Conservation (phyloP, 2,888 invertebrate species). For the Alloscopus bannaensis region DNA sequence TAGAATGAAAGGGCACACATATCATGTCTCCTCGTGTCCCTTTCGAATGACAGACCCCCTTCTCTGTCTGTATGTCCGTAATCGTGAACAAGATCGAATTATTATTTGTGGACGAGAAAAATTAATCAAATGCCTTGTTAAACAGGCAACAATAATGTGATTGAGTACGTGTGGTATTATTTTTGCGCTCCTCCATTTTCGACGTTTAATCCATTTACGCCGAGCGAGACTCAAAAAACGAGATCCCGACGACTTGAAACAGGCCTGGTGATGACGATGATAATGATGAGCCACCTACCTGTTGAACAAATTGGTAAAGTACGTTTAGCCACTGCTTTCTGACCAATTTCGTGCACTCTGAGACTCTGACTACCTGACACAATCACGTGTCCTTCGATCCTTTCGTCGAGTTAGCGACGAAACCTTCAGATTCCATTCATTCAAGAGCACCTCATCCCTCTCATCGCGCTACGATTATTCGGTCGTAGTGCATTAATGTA, state of each 20-base stretch:
- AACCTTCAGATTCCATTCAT: constrained; percentile 65
- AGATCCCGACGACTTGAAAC: no score
- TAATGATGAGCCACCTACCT: no score
- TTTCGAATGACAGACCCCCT: no score
- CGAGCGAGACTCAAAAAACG: no score
- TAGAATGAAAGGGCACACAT: not conserved
- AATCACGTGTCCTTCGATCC: constrained; percentile 46
- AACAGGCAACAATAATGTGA: not conserved
- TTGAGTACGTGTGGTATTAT: not conserved
- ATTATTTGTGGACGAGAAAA: not conserved
- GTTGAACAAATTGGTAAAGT: no score
- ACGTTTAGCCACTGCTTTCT: no score
- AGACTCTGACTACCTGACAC: not conserved
- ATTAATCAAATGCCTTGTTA: constrained; percentile 14
- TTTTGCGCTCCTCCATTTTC: not conserved
- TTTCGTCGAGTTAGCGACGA: constrained; percentile 51
- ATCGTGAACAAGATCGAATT: constrained; percentile 22
- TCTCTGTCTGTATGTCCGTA: no score
- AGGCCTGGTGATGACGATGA: no score
- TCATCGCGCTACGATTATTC: not conserved
- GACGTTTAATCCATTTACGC: no score
- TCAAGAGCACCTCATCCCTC: constrained; percentile 2
- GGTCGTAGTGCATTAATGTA: not conserved
- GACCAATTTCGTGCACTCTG: not conserved
- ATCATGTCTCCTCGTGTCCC: no score